A percentile compares a stretch with the other conserved stretches of the same genome.
Evolutionary conservation across 1,140 invertebrate species (phyloP).

Genomic region (Lepidurus packardi): DNA sequence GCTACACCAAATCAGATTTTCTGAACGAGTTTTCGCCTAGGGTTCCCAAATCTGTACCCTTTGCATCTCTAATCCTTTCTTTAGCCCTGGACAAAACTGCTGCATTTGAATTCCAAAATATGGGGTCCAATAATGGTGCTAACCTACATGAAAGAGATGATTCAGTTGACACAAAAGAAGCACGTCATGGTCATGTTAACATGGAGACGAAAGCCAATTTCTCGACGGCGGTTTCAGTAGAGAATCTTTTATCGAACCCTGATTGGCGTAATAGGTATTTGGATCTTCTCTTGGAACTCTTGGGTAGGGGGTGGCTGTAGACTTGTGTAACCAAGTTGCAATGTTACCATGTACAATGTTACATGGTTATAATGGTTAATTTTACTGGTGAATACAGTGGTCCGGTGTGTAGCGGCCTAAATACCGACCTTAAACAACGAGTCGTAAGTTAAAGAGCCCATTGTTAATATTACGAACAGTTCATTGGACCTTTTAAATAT

Average conservation of each 20-base stretch:
- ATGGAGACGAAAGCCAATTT: background rate
- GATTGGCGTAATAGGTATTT: too few relatives aligned
- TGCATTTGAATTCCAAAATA: background rate
- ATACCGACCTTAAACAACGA: too few relatives aligned
- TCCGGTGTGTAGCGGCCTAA: too few relatives aligned
- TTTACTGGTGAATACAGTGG: too few relatives aligned
- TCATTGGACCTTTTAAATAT: too few relatives aligned
- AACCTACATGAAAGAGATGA: too few relatives aligned
- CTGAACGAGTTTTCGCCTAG: background rate
- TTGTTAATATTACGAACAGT: too few relatives aligned
- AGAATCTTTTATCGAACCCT: background rate
- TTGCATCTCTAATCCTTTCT: background rate
- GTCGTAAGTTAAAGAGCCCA: too few relatives aligned
- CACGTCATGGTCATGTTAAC: background rate
- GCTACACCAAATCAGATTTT: background rate
- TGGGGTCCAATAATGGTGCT: background rate
- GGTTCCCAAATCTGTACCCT: too few relatives aligned
- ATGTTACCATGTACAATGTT: too few relatives aligned
- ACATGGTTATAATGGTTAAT: too few relatives aligned
- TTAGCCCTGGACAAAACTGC: background rate
- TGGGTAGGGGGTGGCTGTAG: background rate
- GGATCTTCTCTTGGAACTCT: background rate
- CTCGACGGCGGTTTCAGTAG: background rate
- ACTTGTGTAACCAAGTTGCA: too few relatives aligned
- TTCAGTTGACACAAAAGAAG: background rate